Evolutionary conservation across 2,113 vertebrate species (phyloP), one percentile per base, ranked within the genome.

Genomic region (Pterocles gutturalis): DNA sequence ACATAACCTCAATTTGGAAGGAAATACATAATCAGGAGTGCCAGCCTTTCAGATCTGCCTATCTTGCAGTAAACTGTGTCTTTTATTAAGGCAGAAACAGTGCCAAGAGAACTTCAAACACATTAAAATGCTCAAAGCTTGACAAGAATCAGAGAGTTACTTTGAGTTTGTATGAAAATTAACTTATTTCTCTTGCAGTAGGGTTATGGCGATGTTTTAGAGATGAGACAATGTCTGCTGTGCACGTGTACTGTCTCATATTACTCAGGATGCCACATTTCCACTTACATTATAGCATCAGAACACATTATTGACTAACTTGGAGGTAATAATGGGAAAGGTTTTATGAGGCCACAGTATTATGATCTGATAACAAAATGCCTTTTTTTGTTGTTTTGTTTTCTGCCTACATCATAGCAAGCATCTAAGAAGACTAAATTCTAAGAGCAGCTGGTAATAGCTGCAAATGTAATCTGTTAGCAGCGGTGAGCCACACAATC

Each of bases 91-190:
- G 69, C 36, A 91, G 70, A 79, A 93, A 46, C 41, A 78, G 51
- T 18, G 33, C n/a, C 84, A 89, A 95, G 31, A 82, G 65, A 93
- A 85, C n/a, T 85, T 91, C 57, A 67, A 89, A 82, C 38, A 75
- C 1, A 2, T 89, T 60, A 87, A 94, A 84, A 94, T 75, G 31
- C 60, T 87, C 69, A 84, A 70, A 75, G 43, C n/a, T 91, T 91
- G 90, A 87, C 78, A 87, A 62, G 77, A 87, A 75, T 75, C 84
- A 78, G 55, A 72, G 34, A 66, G 38, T 62, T 87, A 48, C 72
- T 66, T 51, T 33, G 3, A 53, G 65, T 75, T 49, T 82, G 16
- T 33, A 87, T 26, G 41, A 84, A 95, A 93, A 89, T 78, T 41
- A 71, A 45, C 31, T 84, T 77, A 13, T 34, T 84, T 96, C 77